Conservation (phyloP, 2,113 vertebrate genomes). For the Scytalopus superciliaris region DNA sequence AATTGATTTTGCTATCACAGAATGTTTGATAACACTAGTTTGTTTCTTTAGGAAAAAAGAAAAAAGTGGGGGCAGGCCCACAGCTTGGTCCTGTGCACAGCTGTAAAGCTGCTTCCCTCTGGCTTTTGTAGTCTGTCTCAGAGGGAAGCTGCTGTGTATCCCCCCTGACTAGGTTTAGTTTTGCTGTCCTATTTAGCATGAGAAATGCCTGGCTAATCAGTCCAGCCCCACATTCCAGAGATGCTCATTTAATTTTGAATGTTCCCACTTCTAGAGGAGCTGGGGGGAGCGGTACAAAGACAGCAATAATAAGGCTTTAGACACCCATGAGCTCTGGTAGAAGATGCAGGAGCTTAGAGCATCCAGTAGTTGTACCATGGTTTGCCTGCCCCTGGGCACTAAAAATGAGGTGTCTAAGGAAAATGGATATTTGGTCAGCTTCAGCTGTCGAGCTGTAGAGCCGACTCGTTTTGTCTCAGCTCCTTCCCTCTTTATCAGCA, state of each 20-base stretch:
- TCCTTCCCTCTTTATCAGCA: neutral
- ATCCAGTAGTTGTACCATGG: neutral
- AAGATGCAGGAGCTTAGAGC: neutral
- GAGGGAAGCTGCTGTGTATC: neutral
- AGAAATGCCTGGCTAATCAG: neutral
- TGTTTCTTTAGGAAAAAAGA: neutral
- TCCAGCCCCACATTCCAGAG: neutral
- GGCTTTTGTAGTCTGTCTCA: neutral
- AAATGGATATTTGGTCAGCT: neutral
- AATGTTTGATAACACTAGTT: neutral
- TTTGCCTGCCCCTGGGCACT: neutral
- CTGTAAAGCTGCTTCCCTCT: neutral
- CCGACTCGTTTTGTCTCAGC: neutral
- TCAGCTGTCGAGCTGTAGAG: neutral
- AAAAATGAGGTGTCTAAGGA: neutral
- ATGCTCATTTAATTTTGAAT: neutral
- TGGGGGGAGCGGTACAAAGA: neutral
- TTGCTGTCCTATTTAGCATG: neutral
- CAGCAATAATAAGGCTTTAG: neutral
- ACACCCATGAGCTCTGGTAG: neutral
- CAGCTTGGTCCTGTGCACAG: neutral
- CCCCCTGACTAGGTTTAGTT: neutral
- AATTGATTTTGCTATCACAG: conserved; percentile 25
- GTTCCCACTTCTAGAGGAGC: neutral
- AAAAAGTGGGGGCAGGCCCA: neutral